Conservation (phyloP, 2,888 invertebrate species). For the Biston betularia region DNA sequence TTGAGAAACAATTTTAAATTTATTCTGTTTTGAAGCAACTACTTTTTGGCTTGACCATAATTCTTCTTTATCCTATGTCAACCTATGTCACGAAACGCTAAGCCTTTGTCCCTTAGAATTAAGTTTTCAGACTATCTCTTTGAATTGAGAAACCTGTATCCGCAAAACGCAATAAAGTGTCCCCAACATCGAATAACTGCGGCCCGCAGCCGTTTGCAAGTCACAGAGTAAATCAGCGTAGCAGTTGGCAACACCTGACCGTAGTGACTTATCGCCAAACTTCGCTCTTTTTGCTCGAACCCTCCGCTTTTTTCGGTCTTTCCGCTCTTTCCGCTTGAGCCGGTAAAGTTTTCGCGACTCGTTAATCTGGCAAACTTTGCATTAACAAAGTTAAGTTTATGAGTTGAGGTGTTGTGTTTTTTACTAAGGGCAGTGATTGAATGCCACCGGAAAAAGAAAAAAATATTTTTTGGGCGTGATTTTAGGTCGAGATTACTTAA, state of each 20-base stretch:
- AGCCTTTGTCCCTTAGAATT: constrained; percentile 6
- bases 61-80: background rate
- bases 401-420: constrained; percentile 42
- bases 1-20: too few relatives aligned
- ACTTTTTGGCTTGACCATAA: background rate
- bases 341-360: constrained; percentile 44
- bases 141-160: constrained; percentile 26
- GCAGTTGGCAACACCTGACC: constrained; percentile 55
- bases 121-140: constrained; percentile 3
- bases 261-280: constrained; percentile 51
- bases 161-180: constrained; percentile 35
- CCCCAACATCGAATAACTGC: constrained; percentile 37
- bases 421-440: constrained; percentile 27
- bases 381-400: constrained; percentile 41
- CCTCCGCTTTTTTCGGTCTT: constrained; percentile 23
- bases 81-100: background rate
- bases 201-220: constrained; percentile 46
- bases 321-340: constrained; percentile 43
- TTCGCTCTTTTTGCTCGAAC: constrained; percentile 46
- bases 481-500: background rate
- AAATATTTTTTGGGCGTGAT: background rate
- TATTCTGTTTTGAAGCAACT: too few relatives aligned
- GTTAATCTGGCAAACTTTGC: constrained; percentile 45
- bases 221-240: constrained; percentile 53
- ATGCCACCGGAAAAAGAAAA: background rate